Base-by-base conservation (phyloP, 37 sponge, comb jelly and placozoan species). In the Aphrocallistes beatrix region DNA sequence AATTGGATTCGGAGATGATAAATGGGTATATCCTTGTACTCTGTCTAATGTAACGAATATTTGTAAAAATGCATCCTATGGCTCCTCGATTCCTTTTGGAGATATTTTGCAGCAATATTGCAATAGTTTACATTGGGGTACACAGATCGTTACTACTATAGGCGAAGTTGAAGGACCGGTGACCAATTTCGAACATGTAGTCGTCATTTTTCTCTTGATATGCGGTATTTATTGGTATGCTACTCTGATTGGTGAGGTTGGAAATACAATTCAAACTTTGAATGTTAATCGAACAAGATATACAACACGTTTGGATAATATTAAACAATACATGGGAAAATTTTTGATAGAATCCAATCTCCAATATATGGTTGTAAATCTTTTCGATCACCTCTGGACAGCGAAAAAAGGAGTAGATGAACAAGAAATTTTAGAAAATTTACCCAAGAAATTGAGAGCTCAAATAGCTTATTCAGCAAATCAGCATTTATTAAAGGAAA, bases 51-150 rank as follows among this genome's bases (percentile, higher is more conserved):
- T 60, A 19, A 32, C 34, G 6, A 60, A 60, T 13, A 6, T 13
- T 19, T 60, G 3, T 60, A 60, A 19, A 8, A 32, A 60, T 3
- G n/a, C n/a, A 60, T 19, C 10, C 3, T 6, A 19, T 60, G 75
- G 28, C 8, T 60, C 49, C 49, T 47, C n/a, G n/a, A n/a, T 47
- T 47, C 49, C 49, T 47, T 13, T 28, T 60, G 75, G 75, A 8
- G 75, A 13, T 60, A 30, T 60, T 3, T 60, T 3, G 32, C 75
- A 60, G n/a, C 75, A 60, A 60, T 60, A 60, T 60, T 60, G 8
- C 75, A 19, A 60, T 60, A 60, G 75, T 60, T 60, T 60, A 13
- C 75, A 60, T 60, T 60, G 75, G 75, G 75, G 75, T 3, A 60
- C 75, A 32, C 75, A 60, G 21, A 60, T 60, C 3, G 75, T 60